A percentile compares a stretch with the other conserved stretches of the same genome.
phyloP scores from a whole-genome alignment of 1,140 invertebrate species.

The Drosophila jambulina region DNA sequence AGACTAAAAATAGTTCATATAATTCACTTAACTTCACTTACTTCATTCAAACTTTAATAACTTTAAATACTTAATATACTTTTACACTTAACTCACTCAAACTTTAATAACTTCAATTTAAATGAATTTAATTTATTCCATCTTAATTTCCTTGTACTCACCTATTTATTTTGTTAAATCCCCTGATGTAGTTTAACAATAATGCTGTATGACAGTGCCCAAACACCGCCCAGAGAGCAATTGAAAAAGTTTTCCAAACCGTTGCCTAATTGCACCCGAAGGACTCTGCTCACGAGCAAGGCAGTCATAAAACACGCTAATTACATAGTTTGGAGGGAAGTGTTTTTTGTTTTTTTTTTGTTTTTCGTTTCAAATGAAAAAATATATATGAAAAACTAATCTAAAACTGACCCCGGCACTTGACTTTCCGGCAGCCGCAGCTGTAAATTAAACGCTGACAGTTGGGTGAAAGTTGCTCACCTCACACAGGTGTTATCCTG shows the following conservation, averaged over 20 bases:
- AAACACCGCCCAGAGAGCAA: conserved; percentile 59
- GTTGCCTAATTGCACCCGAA: conserved; percentile 70
- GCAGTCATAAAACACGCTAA: conserved; percentile 79
- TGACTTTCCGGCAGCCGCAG: conserved; percentile 64
- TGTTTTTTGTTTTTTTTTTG: too few relatives aligned
- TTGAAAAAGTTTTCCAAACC: conserved; percentile 69
- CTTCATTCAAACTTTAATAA: too few relatives aligned
- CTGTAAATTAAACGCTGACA: conserved; percentile 80
- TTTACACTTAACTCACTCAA: too few relatives aligned
- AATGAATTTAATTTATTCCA: background rate
- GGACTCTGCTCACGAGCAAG: conserved; percentile 46
- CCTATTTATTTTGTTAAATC: background rate
- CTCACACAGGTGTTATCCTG: conserved; percentile 41
- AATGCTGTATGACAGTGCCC: conserved; percentile 11
- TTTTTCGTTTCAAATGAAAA: conserved; percentile 50
- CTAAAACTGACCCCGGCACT: conserved; percentile 73
- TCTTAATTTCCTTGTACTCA: background rate
- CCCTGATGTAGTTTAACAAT: conserved; percentile 14
- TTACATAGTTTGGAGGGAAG: conserved; percentile 50
- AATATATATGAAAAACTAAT: conserved; percentile 67
- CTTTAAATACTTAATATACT: too few relatives aligned
- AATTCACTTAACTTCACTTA: too few relatives aligned
- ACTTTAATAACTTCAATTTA: background rate
- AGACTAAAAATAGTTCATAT: too few relatives aligned
- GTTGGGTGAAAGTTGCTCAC: conserved; percentile 60